Base-by-base conservation (phyloP, 1,140 invertebrate species). In the Drosophila tropicalis region DNA sequence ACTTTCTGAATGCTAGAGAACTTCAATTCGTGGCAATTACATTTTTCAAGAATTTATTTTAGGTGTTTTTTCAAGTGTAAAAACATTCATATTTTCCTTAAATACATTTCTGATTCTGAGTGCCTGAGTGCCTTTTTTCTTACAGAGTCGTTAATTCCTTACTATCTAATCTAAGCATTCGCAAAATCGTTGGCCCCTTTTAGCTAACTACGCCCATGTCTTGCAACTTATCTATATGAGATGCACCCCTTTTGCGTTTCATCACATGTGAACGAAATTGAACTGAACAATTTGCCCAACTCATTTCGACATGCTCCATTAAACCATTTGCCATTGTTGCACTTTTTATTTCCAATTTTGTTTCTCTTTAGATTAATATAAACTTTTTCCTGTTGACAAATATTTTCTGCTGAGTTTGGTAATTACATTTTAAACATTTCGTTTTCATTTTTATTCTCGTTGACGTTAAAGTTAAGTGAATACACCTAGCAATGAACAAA, bases 281-380 rank as follows among this genome's bases (percentile, higher is more conserved):
- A 76, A 63, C 70, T 57, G 62, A 81, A 72, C 72, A 79, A 72
- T 76, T 70, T 60, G 76, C 61, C 54, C 67, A 70, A 64, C 65
- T 80, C 72, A 77, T 78, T 89, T 75, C 69, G 80, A 81, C 80
- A 89, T 75, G 84, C 85, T 84, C 85, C 85, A 89, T 89, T 89
- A 89, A 89, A 81, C 70, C 79, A 89, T 89, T 80, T 78, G 77
- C 77, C 81, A 89, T 89, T 89, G 80, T 84, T 83, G 84, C 76
- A 85, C 58, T 75, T 81, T 70, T 70, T 86, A 67, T 70, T 41
- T 3, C 54, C 15, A 4, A 5, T 32, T 7, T 25, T 36, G 2
- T 55, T 62, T 67, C 58, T 69, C 70, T 74, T 63, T 32, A 58
- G 40, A 79, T 71, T 78, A 77, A 80, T 80, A 85, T 81, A 66